Evolutionary conservation across 92 coral and sea anemone species (phyloP).

Genomic region (Phenganax stokvisi): DNA sequence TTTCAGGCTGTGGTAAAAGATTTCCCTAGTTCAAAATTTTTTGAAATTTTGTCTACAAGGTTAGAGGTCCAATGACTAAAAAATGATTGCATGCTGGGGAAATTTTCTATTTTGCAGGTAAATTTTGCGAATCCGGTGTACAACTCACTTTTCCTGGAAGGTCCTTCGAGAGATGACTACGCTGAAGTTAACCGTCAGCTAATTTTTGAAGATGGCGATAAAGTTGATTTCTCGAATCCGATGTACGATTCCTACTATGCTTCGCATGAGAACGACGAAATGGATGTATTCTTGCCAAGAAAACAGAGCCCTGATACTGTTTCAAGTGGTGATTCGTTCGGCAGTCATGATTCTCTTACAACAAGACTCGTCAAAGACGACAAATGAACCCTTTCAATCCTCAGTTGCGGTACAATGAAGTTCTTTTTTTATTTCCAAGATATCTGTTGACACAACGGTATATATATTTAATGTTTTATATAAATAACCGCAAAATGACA

Average conservation of each 20-base stretch:
- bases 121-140: slow-evolving; percentile 94
- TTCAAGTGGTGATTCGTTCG: slow-evolving; percentile 29
- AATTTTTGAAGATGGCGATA: slow-evolving; percentile 42
- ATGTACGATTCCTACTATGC: slow-evolving; percentile 75
- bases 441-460: slow-evolving; percentile 1
- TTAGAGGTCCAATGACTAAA: too few relatives aligned
- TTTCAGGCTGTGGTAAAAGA: too few relatives aligned
- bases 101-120: slow-evolving; percentile 43
- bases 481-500: neutral
- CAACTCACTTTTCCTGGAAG: slow-evolving; percentile 71
- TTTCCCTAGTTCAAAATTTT: too few relatives aligned
- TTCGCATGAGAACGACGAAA: slow-evolving; percentile 27
- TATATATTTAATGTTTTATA: neutral
- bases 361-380: slow-evolving; percentile 37
- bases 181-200: slow-evolving; percentile 39
- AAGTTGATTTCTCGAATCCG: slow-evolving; percentile 87
- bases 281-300: slow-evolving; percentile 18
- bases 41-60: too few relatives aligned
- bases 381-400: neutral
- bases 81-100: too few relatives aligned
- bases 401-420: neutral
- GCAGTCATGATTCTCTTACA: slow-evolving; percentile 33
- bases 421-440: neutral
- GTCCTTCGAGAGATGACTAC: slow-evolving; percentile 59
- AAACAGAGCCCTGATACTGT: slow-evolving; percentile 23